Percentiles rank a stretch among this genome's conserved stretches.
phyloP scores from a whole-genome alignment of 2,113 vertebrate genomes.

The Proteles cristata region DNA sequence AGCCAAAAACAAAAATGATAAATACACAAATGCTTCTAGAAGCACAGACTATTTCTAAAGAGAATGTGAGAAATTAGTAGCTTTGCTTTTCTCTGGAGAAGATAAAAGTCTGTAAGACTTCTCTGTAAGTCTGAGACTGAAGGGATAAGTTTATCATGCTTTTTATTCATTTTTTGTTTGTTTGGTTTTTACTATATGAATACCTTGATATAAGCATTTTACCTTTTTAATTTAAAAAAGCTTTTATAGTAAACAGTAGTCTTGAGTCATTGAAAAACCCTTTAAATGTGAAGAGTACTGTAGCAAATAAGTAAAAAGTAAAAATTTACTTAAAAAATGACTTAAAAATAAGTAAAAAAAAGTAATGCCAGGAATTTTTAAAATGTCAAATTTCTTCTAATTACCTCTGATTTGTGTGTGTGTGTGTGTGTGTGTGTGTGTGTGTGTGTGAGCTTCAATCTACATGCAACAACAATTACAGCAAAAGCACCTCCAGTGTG shows the following conservation, averaged over 20 bases:
- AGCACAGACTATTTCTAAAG: neutral
- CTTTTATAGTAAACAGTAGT: neutral
- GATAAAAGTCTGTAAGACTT: too few relatives aligned
- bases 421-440: neutral
- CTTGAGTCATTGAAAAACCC: neutral
- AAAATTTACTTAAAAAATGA: too few relatives aligned
- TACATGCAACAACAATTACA: neutral
- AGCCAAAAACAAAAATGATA: neutral
- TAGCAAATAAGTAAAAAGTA: neutral
- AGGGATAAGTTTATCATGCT: neutral
- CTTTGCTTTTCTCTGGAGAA: neutral
- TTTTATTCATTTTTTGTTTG: neutral
- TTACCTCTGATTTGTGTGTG: neutral
- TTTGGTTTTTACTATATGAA: neutral
- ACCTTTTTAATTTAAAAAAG: neutral
- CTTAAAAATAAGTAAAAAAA: too few relatives aligned
- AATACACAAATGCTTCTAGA: neutral
- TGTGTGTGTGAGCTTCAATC: neutral
- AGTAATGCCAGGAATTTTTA: neutral
- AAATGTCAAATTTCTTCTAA: constrained; percentile 28
- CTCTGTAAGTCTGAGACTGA: neutral
- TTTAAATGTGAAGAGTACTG: neutral
- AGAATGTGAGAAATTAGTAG: neutral
- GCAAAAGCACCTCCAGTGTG: neutral
- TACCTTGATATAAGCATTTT: neutral